Conservation (phyloP, 2,888 invertebrate genomes). For the Notodromas monacha region DNA sequence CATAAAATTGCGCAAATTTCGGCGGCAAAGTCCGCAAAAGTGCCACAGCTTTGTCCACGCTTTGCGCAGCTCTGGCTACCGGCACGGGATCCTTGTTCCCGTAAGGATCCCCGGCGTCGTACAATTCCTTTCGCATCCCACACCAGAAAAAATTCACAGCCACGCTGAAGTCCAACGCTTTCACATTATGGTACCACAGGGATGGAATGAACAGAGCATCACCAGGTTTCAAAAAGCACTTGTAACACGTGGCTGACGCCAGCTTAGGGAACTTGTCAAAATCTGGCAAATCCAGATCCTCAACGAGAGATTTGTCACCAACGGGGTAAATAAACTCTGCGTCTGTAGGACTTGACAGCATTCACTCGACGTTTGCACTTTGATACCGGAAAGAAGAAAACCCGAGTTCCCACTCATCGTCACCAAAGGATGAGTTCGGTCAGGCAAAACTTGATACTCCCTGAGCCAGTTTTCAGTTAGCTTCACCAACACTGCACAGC, state of each 20-base stretch:
- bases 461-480: conserved; percentile 58
- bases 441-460: conserved; percentile 55
- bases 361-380: too few relatives aligned
- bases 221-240: conserved; percentile 18
- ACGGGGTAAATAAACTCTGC: conserved; percentile 19
- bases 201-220: conserved; percentile 23
- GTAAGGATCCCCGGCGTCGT: conserved; percentile 22
- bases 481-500: conserved; percentile 34
- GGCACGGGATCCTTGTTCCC: conserved; percentile 22
- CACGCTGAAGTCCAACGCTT: conserved; percentile 19
- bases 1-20: too few relatives aligned
- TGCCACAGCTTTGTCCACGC: too few relatives aligned
- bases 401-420: conserved; percentile 63
- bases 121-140: conserved; percentile 17
- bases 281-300: conserved; percentile 20
- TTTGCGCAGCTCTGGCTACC: too few relatives aligned
- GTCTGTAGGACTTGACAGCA: too few relatives aligned
- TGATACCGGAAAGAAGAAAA: conserved; percentile 40
- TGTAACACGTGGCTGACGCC: conserved; percentile 15
- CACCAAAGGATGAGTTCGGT: conserved; percentile 78
- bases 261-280: conserved; percentile 18
- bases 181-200: conserved; percentile 24
- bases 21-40: too few relatives aligned
- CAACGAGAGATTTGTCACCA: conserved; percentile 22
- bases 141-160: conserved; percentile 24